Evolutionary conservation across 2,113 vertebrate species (phyloP), one percentile per base, ranked within the genome.

Genomic region (Acanthochromis polyacanthus): DNA sequence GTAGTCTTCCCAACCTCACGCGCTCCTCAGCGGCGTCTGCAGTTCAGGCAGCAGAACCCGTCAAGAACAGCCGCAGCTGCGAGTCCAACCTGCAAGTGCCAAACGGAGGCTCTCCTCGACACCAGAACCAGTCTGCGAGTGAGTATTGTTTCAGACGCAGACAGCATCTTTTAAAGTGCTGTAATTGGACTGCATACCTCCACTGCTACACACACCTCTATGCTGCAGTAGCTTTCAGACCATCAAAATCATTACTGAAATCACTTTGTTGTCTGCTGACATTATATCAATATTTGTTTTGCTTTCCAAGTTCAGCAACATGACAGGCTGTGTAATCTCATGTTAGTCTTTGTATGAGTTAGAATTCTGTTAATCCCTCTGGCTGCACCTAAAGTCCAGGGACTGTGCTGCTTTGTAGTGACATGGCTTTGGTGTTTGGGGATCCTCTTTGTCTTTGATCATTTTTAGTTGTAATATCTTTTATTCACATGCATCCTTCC

Each of bases 21-120:
- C 97, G 97, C 79, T 93, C 96, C 30, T 85, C 89, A 64, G 95
- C 48, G 3, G 78, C 74, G 0, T 94, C 58, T 0, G 93, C 68
- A 9, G 93, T 94, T 61, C 97, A 96, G 90, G 45, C 67, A 2
- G 92, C 93, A 51, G 98, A 99, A 88, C 95, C 97, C 15, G 97
- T 98, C 81, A 99, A 98, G 94, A 99, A 96, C 94, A 98, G 97
- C 87, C 96, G 97, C 94, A 99, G 97, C 85, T 94, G 90, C 58
- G 98, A 99, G 87, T 97, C 97, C 87, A 99, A 98, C 93, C 96
- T 98, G 80, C 98, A 99, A 94, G 95, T 98, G 96, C 96, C 97
- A 95, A 98, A 99, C 46, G 97, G 98, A 85, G 97, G 97, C 84
- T 96, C 97, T 73, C 96, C 97, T 84, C 95, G 97, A 64, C 97